These are phyloP conservation scores for Drosophila recens DNA, from an alignment of 2,888 invertebrate species.

Conservation along the genomic window DNA sequence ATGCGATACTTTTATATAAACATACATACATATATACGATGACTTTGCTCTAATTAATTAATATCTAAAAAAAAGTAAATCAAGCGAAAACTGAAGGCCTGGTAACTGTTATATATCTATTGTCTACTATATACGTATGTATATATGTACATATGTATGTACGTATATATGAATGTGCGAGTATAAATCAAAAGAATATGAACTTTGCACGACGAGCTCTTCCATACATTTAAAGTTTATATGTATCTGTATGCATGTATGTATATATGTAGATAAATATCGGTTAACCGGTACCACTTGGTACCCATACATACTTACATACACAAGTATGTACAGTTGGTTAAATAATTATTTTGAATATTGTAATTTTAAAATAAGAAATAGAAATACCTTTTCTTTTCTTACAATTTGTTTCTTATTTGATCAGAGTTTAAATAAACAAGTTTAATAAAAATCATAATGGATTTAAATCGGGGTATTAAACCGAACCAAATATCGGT, in stretches of 20 bases:
- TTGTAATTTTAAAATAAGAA: too few relatives aligned
- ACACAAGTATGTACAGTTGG: too few relatives aligned
- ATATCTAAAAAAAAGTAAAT: slow-evolving; percentile 40
- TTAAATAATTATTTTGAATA: too few relatives aligned
- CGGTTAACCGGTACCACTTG: not conserved
- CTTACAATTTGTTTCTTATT: too few relatives aligned
- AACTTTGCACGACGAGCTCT: slow-evolving; percentile 44
- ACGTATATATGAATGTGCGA: slow-evolving; percentile 5
- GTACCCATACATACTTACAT: too few relatives aligned
- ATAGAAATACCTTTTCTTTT: too few relatives aligned
- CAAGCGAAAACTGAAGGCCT: slow-evolving; percentile 26
- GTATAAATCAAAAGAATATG: slow-evolving; percentile 25
- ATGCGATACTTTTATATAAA: not conserved
- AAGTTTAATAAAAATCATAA: too few relatives aligned
- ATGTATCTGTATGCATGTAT: not conserved
- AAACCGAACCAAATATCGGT: too few relatives aligned
- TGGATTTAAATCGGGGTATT: too few relatives aligned
- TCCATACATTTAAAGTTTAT: not conserved
- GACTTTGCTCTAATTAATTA: slow-evolving; percentile 59
- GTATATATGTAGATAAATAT: not conserved
- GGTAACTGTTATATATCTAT: slow-evolving; percentile 45
- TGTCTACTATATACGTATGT: too few relatives aligned
- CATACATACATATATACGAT: not conserved
- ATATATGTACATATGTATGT: too few relatives aligned
- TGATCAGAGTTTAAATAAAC: too few relatives aligned